These are phyloP conservation scores for Drosophila ambigua DNA, from an alignment of 1,140 invertebrate genomes.

Conservation along the genomic window DNA sequence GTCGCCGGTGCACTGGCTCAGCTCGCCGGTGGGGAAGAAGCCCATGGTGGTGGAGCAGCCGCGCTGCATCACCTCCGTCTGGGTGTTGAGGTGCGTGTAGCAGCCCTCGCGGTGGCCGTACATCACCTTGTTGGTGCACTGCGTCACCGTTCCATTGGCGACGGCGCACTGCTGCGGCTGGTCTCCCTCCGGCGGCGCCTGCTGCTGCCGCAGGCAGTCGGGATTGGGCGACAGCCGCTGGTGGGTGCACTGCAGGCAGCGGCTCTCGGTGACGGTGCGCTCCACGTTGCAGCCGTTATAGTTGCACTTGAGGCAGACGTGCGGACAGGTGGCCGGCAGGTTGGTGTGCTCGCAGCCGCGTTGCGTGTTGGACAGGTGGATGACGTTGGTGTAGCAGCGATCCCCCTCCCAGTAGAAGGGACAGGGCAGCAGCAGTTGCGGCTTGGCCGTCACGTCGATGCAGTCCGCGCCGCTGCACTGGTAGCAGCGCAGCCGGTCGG, in stretches of 20 bases:
- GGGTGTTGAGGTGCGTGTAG: conserved; percentile 61
- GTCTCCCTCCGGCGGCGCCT: neutral
- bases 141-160: conserved; percentile 46
- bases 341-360: conserved; percentile 70
- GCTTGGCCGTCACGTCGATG: conserved; percentile 58
- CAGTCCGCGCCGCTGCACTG: conserved; percentile 68
- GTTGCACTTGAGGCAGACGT: conserved; percentile 78
- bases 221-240: conserved; percentile 42
- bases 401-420: conserved; percentile 61
- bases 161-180: conserved; percentile 26
- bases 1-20: conserved; percentile 66
- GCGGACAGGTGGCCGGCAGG: conserved; percentile 54
- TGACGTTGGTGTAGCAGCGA: conserved; percentile 72
- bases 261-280: conserved; percentile 53
- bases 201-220: conserved; percentile 56
- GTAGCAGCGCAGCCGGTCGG: conserved; percentile 67
- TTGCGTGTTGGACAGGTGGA: conserved; percentile 58
- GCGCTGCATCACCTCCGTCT: conserved; percentile 63
- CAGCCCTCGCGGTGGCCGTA: conserved; percentile 66
- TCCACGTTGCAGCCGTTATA: conserved; percentile 73
- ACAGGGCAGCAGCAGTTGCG: conserved; percentile 59
- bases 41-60: conserved; percentile 75
- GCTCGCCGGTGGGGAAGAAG: conserved; percentile 61
- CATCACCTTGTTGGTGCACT: conserved; percentile 73
- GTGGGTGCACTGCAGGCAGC: conserved; percentile 62